Conservation (phyloP, 2,113 vertebrate species). For the Chelonoidis abingdonii region DNA sequence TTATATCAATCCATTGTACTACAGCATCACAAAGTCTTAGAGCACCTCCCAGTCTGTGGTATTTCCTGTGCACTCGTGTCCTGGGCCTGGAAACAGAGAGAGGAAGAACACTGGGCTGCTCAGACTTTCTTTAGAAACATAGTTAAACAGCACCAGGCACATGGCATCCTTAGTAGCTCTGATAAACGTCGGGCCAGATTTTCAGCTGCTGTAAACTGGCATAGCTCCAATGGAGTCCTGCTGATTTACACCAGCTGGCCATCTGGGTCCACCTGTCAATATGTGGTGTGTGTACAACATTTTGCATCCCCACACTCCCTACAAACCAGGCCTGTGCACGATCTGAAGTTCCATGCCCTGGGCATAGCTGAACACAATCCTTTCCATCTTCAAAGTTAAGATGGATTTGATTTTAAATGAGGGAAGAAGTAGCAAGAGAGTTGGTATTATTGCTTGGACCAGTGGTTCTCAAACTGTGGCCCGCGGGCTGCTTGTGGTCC, state of each 20-base stretch:
- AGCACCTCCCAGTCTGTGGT: background rate
- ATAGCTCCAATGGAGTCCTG: background rate
- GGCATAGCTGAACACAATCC: too few relatives aligned
- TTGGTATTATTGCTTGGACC: background rate
- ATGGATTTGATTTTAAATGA: too few relatives aligned
- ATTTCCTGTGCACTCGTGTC: background rate
- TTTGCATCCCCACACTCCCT: background rate
- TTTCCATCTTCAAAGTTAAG: too few relatives aligned
- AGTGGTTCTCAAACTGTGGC: too few relatives aligned
- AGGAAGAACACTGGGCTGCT: background rate
- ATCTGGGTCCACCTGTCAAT: background rate
- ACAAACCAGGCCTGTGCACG: background rate
- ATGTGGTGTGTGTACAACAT: background rate
- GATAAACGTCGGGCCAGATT: background rate
- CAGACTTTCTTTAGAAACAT: background rate
- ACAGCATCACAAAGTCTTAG: background rate
- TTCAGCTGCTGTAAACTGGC: background rate
- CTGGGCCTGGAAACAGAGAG: background rate
- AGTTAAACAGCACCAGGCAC: accelerated
- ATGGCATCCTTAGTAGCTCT: background rate
- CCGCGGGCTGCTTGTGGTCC: too few relatives aligned
- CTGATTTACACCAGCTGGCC: background rate
- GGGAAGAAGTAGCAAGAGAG: background rate
- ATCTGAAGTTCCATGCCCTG: background rate
- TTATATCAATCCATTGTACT: background rate